Evolutionary conservation across 2,797 vertebrate species (phyloP), one percentile per base, ranked within the genome.

Genomic region (Channallabes apus): DNA sequence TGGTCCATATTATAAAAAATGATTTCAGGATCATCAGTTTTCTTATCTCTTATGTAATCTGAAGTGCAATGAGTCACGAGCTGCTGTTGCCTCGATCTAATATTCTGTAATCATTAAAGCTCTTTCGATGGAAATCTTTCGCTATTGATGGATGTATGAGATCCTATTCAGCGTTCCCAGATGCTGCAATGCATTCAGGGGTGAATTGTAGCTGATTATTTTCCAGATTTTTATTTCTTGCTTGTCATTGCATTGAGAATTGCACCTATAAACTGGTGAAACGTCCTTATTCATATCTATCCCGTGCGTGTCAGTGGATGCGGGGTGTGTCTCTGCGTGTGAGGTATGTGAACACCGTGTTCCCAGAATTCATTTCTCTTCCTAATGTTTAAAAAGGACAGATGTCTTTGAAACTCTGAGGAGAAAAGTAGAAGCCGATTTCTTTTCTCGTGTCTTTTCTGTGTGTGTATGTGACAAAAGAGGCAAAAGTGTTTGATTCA

Each of bases 401-500:
- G 64, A 38, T 14, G 11, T 59, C n/a, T 68, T 51, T 29, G 65
- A 64, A 80, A 32, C 76, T 61, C 18, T 61, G 51, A 58, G 22
- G 4, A 12, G 54, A 58, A 5, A 84, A 78, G 27, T 68, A 17
- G 32, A 14, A 58, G n/a, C 27, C 51, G 67, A 67, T 84, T 38
- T 64, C 32, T 38, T 12, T n/a, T 18, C 2, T 7, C 24, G 9
- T 8, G 17, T 69, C 58, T 17, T 29, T 27, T 41, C 14, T 82
- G 54, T 59, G 72, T 71, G 54, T 62, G 35, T 35, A 1, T 54
- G 68, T 56, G 41, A 56, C 17, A 71, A 64, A 71, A 81, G 12
- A 54, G 22, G 15, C 24, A 38, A 85, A 81, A 38, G 69, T 27
- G 29, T 27, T 75, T 73, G 58, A 73, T 85, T 72, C 54, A 80